Evolutionary conservation across 2,888 invertebrate genomes (phyloP).

Genomic region (Himalopsyche tibetana): DNA sequence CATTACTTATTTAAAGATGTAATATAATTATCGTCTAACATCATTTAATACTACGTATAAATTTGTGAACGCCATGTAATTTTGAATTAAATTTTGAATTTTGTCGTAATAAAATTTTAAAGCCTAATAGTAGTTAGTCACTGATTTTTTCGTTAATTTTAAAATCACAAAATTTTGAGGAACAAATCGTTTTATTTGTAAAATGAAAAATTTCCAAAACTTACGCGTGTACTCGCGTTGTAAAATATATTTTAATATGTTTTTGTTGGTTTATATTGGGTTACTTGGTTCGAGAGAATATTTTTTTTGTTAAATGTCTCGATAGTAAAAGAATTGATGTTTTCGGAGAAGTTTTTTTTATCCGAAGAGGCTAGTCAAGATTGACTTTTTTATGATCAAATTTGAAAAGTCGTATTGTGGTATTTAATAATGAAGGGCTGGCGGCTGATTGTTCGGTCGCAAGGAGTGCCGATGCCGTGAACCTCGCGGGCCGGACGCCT

Average conservation of each 20-base stretch:
- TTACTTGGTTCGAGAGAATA: slow-evolving; percentile 3
- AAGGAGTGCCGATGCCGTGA: slow-evolving; percentile 22
- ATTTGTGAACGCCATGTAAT: slow-evolving; percentile 61
- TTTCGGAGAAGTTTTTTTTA: not conserved
- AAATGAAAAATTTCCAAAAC: slow-evolving; percentile 55
- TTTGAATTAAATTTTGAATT: slow-evolving; percentile 62
- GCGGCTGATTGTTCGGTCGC: not conserved
- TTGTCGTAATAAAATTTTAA: slow-evolving; percentile 60
- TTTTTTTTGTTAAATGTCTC: slow-evolving; percentile 44
- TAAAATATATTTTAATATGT: slow-evolving; percentile 29
- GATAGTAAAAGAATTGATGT: not conserved
- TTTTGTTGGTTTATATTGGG: slow-evolving; percentile 44
- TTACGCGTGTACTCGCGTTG: not conserved
- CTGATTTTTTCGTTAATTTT: slow-evolving; percentile 71
- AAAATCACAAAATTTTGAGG: slow-evolving; percentile 79
- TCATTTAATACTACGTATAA: slow-evolving; percentile 48
- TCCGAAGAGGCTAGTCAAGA: not conserved
- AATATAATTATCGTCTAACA: slow-evolving; percentile 47
- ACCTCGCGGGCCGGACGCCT: slow-evolving; percentile 62
- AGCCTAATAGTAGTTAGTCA: slow-evolving; percentile 59
- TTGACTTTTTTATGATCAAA: not conserved
- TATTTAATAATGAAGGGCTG: slow-evolving; percentile 33
- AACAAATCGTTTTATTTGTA: slow-evolving; percentile 69
- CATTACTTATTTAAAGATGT: slow-evolving; percentile 35
- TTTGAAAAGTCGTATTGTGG: slow-evolving; percentile 15